Conservation (phyloP, 1,140 invertebrate species). For the Brachionus plicatilis region DNA sequence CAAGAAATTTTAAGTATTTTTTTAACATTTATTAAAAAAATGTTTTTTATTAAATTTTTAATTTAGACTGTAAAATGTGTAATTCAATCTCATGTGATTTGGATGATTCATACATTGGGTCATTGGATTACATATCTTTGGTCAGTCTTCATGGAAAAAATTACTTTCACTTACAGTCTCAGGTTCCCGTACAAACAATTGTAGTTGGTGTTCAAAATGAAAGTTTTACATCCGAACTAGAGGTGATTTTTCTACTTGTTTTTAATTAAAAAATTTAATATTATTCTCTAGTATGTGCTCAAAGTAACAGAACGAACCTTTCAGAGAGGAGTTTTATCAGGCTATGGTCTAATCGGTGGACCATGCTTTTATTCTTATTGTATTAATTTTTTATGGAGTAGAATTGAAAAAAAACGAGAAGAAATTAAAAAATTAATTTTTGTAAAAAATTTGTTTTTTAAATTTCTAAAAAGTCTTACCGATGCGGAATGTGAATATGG, state of each 20-base stretch:
- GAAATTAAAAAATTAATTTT: background rate
- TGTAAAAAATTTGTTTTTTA: background rate
- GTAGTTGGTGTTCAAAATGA: background rate
- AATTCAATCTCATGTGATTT: background rate
- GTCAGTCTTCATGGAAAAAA: background rate
- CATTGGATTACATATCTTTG: background rate
- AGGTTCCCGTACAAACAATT: background rate
- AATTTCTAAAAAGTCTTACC: background rate
- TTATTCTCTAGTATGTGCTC: background rate
- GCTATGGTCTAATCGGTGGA: constrained; percentile 1
- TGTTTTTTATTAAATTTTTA: background rate
- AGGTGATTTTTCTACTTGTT: background rate
- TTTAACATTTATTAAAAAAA: background rate
- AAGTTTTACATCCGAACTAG: background rate
- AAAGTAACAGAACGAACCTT: background rate
- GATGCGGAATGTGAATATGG: background rate
- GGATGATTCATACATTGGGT: background rate
- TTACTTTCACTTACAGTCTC: constrained; percentile 1
- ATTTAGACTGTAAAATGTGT: constrained; percentile 14
- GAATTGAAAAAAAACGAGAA: background rate
- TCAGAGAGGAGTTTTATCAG: background rate
- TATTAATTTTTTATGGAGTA: background rate
- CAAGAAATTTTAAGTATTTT: background rate
- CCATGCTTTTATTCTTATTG: constrained; percentile 28
- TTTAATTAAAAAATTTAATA: background rate